These are phyloP conservation scores for Pedicia rivosa DNA, from an alignment of 2,888 invertebrate genomes.

Conservation along the genomic window DNA sequence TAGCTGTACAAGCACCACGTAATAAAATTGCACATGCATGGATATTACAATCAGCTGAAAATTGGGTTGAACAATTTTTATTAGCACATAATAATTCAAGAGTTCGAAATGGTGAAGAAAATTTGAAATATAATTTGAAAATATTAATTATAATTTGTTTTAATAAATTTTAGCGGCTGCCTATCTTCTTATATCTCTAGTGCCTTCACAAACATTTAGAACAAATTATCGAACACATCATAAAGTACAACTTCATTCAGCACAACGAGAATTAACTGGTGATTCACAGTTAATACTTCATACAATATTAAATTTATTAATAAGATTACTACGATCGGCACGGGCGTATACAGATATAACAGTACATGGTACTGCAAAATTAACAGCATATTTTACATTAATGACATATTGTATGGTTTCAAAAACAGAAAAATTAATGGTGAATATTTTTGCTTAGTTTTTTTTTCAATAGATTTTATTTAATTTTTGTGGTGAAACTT, in stretches of 20 bases:
- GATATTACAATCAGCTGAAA: slow-evolving; percentile 82
- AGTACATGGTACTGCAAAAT: slow-evolving; percentile 77
- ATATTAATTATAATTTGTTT: slow-evolving; percentile 8
- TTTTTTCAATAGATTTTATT: too few species aligned
- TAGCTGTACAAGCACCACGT: slow-evolving; percentile 67
- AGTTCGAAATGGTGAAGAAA: slow-evolving; percentile 59
- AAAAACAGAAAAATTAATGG: slow-evolving; percentile 84
- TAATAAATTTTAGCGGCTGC: slow-evolving; percentile 53
- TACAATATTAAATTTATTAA: slow-evolving; percentile 54
- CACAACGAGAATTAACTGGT: slow-evolving; percentile 32
- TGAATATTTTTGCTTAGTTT: too few species aligned
- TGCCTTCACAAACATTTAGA: slow-evolving; percentile 80
- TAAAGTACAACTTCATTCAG: slow-evolving; percentile 21
- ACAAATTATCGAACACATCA: slow-evolving; percentile 58
- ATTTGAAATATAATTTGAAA: slow-evolving; percentile 3
- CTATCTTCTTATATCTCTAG: slow-evolving; percentile 72
- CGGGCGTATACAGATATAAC: slow-evolving; percentile 75
- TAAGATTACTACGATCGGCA: slow-evolving; percentile 63
- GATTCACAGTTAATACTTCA: slow-evolving; percentile 45
- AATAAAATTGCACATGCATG: slow-evolving; percentile 83
- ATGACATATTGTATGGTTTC: slow-evolving; percentile 84
- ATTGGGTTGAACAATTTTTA: slow-evolving; percentile 81
- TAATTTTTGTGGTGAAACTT: too few species aligned
- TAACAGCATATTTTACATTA: slow-evolving; percentile 84
- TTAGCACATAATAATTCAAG: slow-evolving; percentile 72